Evolutionary conservation across 2,797 vertebrate species (phyloP).

Genomic region (Echiichthys vipera): DNA sequence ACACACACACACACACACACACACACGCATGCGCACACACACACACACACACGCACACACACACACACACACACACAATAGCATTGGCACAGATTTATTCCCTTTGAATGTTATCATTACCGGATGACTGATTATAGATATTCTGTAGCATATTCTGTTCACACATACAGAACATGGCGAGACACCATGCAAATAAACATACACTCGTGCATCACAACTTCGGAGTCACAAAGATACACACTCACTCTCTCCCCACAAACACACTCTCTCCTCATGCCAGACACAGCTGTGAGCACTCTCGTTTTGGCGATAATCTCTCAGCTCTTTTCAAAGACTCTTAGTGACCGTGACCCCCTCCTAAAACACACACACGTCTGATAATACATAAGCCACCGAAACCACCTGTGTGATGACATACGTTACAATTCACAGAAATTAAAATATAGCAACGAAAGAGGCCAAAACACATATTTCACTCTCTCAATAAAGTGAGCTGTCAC

Average conservation of each 20-base stretch:
- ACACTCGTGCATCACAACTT: not conserved
- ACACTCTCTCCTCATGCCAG: slow-evolving; percentile 59
- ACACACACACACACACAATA: not conserved
- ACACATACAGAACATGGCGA: slow-evolving; percentile 16
- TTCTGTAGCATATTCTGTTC: slow-evolving; percentile 29
- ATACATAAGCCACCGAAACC: slow-evolving; percentile 12
- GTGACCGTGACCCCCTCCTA: slow-evolving; percentile 18
- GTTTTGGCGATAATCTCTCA: slow-evolving; percentile 67
- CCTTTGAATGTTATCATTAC: slow-evolving; percentile 23
- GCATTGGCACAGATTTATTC: not conserved
- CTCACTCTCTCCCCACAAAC: not conserved
- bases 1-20: not conserved
- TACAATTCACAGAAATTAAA: not conserved
- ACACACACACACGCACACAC: slow-evolving; percentile 13
- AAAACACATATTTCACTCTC: not conserved
- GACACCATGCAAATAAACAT: slow-evolving; percentile 34
- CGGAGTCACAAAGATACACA: not conserved
- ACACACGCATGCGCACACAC: not conserved
- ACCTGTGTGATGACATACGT: not conserved
- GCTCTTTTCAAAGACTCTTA: slow-evolving; percentile 66
- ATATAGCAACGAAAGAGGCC: not conserved
- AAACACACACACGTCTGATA: slow-evolving; percentile 8
- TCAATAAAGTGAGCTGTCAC: not conserved
- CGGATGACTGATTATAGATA: slow-evolving; percentile 29
- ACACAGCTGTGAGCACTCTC: slow-evolving; percentile 79